phyloP scores from a whole-genome alignment of 2,888 invertebrate species.

The Athripsodes cinereus region DNA sequence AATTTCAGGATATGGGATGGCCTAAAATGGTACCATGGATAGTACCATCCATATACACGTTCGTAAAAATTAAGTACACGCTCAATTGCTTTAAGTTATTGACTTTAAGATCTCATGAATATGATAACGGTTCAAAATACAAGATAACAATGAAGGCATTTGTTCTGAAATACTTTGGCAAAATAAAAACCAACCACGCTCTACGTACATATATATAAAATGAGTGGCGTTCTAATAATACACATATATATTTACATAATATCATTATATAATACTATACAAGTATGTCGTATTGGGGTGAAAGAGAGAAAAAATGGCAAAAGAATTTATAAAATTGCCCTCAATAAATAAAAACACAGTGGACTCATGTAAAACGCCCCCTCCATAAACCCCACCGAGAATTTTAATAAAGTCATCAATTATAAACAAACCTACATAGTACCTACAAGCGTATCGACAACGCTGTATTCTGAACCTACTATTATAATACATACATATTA shows the following conservation, averaged over 20 bases:
- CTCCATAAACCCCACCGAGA: too few relatives aligned
- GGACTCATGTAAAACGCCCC: not conserved
- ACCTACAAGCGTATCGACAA: too few relatives aligned
- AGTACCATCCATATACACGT: not conserved
- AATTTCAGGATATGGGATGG: too few relatives aligned
- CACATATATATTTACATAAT: not conserved
- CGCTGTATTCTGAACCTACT: too few relatives aligned
- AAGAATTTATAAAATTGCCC: not conserved
- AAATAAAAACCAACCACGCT: not conserved
- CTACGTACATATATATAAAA: not conserved
- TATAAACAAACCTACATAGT: too few relatives aligned
- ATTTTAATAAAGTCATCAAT: too few relatives aligned
- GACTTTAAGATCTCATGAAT: not conserved
- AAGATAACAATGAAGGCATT: not conserved
- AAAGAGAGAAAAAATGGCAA: not conserved
- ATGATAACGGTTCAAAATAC: not conserved
- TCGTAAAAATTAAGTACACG: not conserved
- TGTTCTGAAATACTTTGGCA: not conserved
- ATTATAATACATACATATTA: too few relatives aligned
- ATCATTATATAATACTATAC: too few relatives aligned
- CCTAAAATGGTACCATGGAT: too few relatives aligned
- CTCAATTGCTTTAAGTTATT: not conserved
- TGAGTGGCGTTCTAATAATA: not conserved
- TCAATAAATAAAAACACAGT: not conserved
- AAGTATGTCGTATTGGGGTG: too few relatives aligned